A percentile compares a stretch with the other conserved stretches of the same genome.
phyloP scores from a whole-genome alignment of 2,113 vertebrate genomes.

The Hassar affinis region DNA sequence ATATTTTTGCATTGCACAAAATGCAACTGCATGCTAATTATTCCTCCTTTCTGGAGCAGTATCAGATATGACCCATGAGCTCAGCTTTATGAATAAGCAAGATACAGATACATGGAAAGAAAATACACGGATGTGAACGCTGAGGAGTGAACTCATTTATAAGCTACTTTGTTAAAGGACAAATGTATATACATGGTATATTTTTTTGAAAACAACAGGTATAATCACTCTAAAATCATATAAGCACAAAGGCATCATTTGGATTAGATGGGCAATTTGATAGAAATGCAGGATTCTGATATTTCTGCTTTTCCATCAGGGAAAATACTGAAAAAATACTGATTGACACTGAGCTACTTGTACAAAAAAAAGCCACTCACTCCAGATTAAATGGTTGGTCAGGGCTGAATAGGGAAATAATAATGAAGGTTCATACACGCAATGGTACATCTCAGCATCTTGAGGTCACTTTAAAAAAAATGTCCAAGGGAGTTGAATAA shows the following conservation, averaged over 20 bases:
- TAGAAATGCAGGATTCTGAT: conserved; percentile 55
- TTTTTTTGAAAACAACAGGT: conserved; percentile 59
- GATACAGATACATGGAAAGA: conserved; percentile 34
- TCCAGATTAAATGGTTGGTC: conserved; percentile 26
- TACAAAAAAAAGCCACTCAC: conserved; percentile 44
- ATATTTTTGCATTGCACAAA: background rate
- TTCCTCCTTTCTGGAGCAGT: background rate
- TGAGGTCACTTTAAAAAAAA: conserved; percentile 43
- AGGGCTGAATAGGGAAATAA: conserved; percentile 11
- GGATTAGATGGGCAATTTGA: conserved; percentile 50
- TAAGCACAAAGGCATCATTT: conserved; percentile 47
- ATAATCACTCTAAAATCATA: conserved; percentile 52
- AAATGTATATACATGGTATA: conserved; percentile 70
- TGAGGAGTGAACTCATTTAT: conserved; percentile 58
- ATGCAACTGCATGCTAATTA: conserved; percentile 12
- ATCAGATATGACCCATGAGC: background rate
- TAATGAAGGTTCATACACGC: conserved; percentile 37
- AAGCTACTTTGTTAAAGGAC: conserved; percentile 64
- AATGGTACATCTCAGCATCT: conserved; percentile 43
- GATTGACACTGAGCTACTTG: conserved; percentile 54
- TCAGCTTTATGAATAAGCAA: conserved; percentile 11
- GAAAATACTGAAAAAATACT: conserved; percentile 51
- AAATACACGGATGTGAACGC: background rate
- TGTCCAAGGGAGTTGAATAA: background rate
- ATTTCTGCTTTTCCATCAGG: conserved; percentile 38